Evolutionary conservation across 2,113 vertebrate species (phyloP).

Genomic region (Psophia crepitans): DNA sequence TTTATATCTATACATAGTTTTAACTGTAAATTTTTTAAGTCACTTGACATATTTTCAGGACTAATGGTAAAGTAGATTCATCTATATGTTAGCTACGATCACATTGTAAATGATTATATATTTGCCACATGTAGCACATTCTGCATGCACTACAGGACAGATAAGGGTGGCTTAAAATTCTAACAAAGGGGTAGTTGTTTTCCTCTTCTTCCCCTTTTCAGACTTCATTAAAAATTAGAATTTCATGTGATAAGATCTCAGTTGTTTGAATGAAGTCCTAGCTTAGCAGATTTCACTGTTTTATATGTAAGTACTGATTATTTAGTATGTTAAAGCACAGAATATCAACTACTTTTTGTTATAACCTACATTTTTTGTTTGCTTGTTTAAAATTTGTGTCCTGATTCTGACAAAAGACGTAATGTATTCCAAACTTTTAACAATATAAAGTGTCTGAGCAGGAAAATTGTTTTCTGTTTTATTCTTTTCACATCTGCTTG

Average conservation of each 20-base stretch:
- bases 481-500: constrained; percentile 59
- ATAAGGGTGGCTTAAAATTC: not conserved
- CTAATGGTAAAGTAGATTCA: not conserved
- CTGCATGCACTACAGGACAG: not conserved
- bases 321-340: not conserved
- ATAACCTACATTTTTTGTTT: not conserved
- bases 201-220: not conserved
- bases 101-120: not conserved
- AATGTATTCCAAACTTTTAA: constrained; percentile 52
- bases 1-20: not conserved
- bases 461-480: constrained; percentile 19
- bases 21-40: not conserved
- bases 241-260: not conserved
- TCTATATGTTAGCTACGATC: not conserved
- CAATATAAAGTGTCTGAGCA: constrained; percentile 12
- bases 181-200: not conserved
- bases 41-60: not conserved
- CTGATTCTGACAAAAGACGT: not conserved
- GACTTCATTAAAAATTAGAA: not conserved
- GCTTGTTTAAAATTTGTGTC: not conserved
- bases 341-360: not conserved
- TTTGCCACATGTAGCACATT: not conserved
- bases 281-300: not conserved
- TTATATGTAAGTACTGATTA: not conserved
- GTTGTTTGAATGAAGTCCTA: not conserved